Conservation (phyloP, 2,888 invertebrate genomes). For the Panzeria rudis region DNA sequence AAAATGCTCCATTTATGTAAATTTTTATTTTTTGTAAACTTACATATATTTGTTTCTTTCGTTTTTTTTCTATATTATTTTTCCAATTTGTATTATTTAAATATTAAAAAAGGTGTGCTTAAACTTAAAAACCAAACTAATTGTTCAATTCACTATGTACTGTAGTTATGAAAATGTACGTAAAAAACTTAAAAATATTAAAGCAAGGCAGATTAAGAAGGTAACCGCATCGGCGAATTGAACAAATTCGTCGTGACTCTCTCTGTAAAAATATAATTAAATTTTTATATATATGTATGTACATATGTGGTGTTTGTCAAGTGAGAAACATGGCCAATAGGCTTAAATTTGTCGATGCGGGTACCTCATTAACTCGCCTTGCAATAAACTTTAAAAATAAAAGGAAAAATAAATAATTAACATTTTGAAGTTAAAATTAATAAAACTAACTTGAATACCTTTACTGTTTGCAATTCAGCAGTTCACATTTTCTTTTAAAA, state of each 20-base stretch:
- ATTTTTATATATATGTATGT: too few relatives aligned
- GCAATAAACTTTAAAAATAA: too few relatives aligned
- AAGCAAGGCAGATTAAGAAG: too few relatives aligned
- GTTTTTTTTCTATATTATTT: slow-evolving; percentile 33
- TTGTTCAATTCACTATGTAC: slow-evolving; percentile 21
- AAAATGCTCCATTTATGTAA: slow-evolving; percentile 59
- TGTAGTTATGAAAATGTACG: background rate
- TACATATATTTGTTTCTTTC: slow-evolving; percentile 55
- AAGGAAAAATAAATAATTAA: too few relatives aligned
- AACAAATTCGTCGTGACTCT: too few relatives aligned
- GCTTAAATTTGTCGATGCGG: too few relatives aligned
- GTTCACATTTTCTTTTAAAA: background rate
- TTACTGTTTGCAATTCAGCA: background rate
- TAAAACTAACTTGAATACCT: background rate
- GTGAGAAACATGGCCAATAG: too few relatives aligned
- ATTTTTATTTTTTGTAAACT: slow-evolving; percentile 36
- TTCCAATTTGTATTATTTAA: slow-evolving; percentile 16
- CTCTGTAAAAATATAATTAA: too few relatives aligned
- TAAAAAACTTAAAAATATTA: too few relatives aligned
- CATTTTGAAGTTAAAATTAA: background rate
- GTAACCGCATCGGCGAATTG: too few relatives aligned
- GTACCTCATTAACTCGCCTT: too few relatives aligned
- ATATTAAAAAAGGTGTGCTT: slow-evolving; percentile 59
- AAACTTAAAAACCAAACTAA: slow-evolving; percentile 48
- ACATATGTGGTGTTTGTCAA: too few relatives aligned